Evolutionary conservation across 2,113 vertebrate genomes (phyloP).

Genomic region (Xyrauchen texanus): DNA sequence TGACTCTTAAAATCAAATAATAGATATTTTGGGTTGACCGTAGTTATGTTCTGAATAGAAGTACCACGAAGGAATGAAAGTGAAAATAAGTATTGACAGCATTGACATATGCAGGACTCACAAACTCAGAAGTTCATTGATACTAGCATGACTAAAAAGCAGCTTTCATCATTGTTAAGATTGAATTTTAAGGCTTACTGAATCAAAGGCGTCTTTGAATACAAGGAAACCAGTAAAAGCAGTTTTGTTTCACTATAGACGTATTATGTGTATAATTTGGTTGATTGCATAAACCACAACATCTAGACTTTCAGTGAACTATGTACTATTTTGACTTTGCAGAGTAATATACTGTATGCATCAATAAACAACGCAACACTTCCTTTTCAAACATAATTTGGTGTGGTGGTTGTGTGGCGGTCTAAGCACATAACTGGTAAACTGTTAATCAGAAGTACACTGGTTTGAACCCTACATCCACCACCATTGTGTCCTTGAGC

Average conservation of each 20-base stretch:
- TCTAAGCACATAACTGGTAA: too few species aligned
- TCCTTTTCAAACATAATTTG: too few species aligned
- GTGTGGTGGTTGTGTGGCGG: too few species aligned
- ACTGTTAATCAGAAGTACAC: too few species aligned
- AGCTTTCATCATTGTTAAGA: background rate
- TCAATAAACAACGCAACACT: too few species aligned
- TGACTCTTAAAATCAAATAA: background rate
- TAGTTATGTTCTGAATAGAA: background rate
- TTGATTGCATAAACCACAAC: too few species aligned
- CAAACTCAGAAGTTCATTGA: background rate
- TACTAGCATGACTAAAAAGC: background rate
- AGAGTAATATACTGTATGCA: too few species aligned
- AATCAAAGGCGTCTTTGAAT: background rate
- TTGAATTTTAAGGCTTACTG: background rate
- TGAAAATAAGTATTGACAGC: slow-evolving; percentile 3
- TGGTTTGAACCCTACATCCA: too few species aligned
- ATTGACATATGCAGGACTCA: background rate
- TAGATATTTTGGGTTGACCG: background rate
- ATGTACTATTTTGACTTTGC: too few species aligned
- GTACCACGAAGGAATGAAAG: background rate
- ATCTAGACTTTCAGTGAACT: too few species aligned
- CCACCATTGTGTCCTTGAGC: too few species aligned
- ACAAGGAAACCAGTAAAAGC: background rate
- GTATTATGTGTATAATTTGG: too few species aligned
- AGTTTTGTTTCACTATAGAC: background rate